Evolutionary conservation across 2,888 invertebrate species (phyloP), one percentile per base, ranked within the genome.

Genomic region (Synanthedon tipuliformis): DNA sequence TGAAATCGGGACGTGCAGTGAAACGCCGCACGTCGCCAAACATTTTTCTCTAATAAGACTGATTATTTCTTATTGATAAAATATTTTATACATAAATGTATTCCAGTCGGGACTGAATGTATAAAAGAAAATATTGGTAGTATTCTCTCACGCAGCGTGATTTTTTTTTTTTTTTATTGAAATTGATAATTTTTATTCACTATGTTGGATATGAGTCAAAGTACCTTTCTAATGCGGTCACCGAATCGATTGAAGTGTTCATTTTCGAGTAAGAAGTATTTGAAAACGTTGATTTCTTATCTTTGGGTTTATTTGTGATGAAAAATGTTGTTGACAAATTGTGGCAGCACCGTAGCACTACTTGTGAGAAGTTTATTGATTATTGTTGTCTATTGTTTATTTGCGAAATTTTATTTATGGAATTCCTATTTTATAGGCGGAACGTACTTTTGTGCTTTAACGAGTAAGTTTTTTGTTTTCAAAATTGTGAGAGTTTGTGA

Each of bases 11-110:
- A 63, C 81, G 81, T 79, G 75, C 66, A 68, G 65, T 64, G 63
- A 64, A 55, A 69, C 70, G 70, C 69, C 63, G 68, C 71, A 68
- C 78, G 80, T 73, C 78, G 80, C 77, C 80, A 73, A 82, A 84
- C 77, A 78, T 87, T 88, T 88, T 88, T 85, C 87, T 84, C 84
- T 85, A 87, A 84, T 83, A 88, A 88, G 88, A 88, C 88, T 88
- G 88, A 88, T 88, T 88, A 88, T 88, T 88, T 88, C 86, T 88
- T 87, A 82, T 85, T 86, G 78, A 86, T 75, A 75, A 79, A 23
- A 23, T 23, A 85, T 86, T 82, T 85, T 86, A 86, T 86, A 81
- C 85, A 87, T 84, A 79, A 76, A 87, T 85, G 79, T 76, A 77
- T 85, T 85, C 81, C 84, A 79, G 78, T 86, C 82, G 76, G 34